phyloP scores from a whole-genome alignment of 2,113 vertebrate species.

The Etheostoma cragini region DNA sequence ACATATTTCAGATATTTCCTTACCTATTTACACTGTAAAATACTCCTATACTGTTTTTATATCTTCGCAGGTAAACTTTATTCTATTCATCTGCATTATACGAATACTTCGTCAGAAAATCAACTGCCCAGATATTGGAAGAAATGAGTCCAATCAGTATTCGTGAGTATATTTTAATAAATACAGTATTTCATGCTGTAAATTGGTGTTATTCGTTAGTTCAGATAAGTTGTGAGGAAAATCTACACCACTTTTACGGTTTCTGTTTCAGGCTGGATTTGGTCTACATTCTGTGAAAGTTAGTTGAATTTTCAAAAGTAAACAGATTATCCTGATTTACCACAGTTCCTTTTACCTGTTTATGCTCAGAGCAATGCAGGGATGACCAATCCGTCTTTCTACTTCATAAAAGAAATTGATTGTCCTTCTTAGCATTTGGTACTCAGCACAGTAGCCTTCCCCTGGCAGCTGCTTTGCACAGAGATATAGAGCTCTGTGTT shows the following conservation, averaged over 20 bases:
- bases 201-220: slow-evolving; percentile 16
- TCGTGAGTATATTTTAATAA: slow-evolving; percentile 85
- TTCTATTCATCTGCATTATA: slow-evolving; percentile 96
- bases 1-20: not conserved
- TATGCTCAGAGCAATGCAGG: not conserved
- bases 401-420: not conserved
- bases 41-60: not conserved
- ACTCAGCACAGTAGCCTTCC: slow-evolving; percentile 2
- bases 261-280: not conserved
- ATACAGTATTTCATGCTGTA: not conserved
- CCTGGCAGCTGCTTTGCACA: slow-evolving; percentile 28
- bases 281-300: slow-evolving; percentile 4
- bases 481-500: slow-evolving; percentile 23
- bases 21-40: not conserved
- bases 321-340: slow-evolving; percentile 11
- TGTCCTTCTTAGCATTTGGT: not conserved
- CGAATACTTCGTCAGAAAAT: slow-evolving; percentile 96
- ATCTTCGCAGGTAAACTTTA: slow-evolving; percentile 90
- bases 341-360: not conserved
- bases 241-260: not conserved
- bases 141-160: slow-evolving; percentile 93
- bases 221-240: not conserved
- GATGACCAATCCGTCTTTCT: slow-evolving; percentile 22
- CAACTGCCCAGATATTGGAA: slow-evolving; percentile 92
- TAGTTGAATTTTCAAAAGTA: not conserved